phyloP scores from a whole-genome alignment of 2,888 invertebrate species.

The Cenopis cana region DNA sequence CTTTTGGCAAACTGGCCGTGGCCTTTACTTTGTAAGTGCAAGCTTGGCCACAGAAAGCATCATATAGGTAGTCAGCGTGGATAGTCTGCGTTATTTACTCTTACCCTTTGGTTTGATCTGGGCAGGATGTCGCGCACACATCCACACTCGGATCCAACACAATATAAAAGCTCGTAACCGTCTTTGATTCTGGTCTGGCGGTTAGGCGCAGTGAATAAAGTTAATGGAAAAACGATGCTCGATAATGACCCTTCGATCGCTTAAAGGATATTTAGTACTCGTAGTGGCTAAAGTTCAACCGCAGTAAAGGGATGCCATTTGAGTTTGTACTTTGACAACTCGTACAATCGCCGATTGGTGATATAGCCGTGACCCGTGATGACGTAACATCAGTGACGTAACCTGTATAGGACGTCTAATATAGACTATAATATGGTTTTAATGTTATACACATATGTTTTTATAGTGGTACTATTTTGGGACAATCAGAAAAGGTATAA shows the following conservation, averaged over 20 bases:
- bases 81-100: conserved; percentile 15
- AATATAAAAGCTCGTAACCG: conserved; percentile 41
- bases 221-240: conserved; percentile 44
- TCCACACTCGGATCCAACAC: conserved; percentile 23
- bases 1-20: neutral
- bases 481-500: too few relatives aligned
- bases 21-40: neutral
- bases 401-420: too few relatives aligned
- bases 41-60: neutral
- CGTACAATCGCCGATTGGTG: neutral
- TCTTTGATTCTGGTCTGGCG: conserved; percentile 39
- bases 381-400: too few relatives aligned
- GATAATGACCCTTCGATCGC: conserved; percentile 31
- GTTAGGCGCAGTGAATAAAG: conserved; percentile 35
- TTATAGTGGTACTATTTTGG: too few relatives aligned
- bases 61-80: neutral
- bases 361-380: neutral
- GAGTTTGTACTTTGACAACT: neutral
- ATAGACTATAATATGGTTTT: too few relatives aligned
- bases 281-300: conserved; percentile 1
- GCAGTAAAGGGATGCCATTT: neutral
- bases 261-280: conserved; percentile 25
- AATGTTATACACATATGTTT: too few relatives aligned
- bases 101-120: conserved; percentile 7
- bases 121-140: conserved; percentile 42